Conservation (phyloP, 2,113 vertebrate species). For the Cyphomyrus discorhynchus region DNA sequence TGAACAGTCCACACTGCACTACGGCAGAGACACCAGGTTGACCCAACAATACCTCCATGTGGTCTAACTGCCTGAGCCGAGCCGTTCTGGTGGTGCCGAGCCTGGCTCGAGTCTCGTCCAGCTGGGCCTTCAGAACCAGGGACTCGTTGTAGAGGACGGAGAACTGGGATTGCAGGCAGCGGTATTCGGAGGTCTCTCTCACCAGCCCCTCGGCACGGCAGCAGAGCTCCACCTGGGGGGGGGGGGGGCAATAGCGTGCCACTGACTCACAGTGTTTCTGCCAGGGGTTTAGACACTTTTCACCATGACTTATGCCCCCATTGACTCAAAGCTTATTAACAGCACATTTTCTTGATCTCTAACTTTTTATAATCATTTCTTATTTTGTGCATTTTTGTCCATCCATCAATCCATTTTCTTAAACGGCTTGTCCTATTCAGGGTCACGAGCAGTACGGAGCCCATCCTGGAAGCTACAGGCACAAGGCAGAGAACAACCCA, state of each 20-base stretch:
- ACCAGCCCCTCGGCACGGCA: conserved; percentile 81
- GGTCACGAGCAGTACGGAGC: no score
- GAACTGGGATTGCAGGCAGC: conserved; percentile 95
- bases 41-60: conserved; percentile 75
- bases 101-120: conserved; percentile 84
- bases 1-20: conserved; percentile 8
- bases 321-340: not conserved
- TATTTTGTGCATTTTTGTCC: not conserved
- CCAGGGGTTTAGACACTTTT: not conserved
- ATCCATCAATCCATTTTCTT: not conserved
- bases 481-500: no score
- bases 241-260: not conserved
- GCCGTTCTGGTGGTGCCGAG: conserved; percentile 83
- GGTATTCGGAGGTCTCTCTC: conserved; percentile 86
- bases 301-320: not conserved
- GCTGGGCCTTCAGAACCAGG: conserved; percentile 83
- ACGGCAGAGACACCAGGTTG: not conserved
- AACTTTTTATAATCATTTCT: not conserved
- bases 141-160: conserved; percentile 95
- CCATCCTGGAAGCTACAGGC: no score
- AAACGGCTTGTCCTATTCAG: no score
- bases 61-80: conserved; percentile 85
- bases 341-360: not conserved
- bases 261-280: not conserved
- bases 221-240: conserved; percentile 69